Conservation (phyloP, 1,140 invertebrate species). For the Orussus abietinus region DNA sequence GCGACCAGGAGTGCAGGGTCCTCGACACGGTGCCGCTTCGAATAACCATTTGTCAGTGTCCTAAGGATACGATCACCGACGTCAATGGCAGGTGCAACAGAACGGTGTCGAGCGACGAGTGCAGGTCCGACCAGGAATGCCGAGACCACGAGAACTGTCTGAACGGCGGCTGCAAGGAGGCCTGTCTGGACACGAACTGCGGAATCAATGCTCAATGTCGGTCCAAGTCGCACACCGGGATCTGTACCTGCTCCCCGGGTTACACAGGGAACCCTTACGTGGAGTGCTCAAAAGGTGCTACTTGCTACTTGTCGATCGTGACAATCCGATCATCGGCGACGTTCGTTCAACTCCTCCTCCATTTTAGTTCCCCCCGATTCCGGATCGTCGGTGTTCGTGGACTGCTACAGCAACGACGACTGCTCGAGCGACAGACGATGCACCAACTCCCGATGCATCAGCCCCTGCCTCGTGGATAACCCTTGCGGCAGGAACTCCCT, state of each 20-base stretch:
- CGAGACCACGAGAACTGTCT: slow-evolving; percentile 67
- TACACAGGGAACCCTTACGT: slow-evolving; percentile 79
- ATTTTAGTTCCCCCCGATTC: slow-evolving; percentile 53
- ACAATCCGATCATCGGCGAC: neutral
- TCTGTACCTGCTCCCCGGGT: slow-evolving; percentile 73
- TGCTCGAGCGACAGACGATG: slow-evolving; percentile 72
- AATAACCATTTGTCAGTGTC: slow-evolving; percentile 78
- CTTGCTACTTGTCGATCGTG: neutral
- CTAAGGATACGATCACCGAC: slow-evolving; percentile 65
- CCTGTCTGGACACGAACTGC: slow-evolving; percentile 72
- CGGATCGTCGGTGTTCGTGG: slow-evolving; percentile 52
- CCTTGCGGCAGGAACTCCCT: slow-evolving; percentile 73
- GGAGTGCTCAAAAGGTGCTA: slow-evolving; percentile 66
- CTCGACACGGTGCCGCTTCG: slow-evolving; percentile 74
- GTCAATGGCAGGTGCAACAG: slow-evolving; percentile 58
- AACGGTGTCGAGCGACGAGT: slow-evolving; percentile 44
- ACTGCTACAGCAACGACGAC: slow-evolving; percentile 74
- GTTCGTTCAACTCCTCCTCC: neutral
- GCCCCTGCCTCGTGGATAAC: slow-evolving; percentile 67
- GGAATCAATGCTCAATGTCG: slow-evolving; percentile 82
- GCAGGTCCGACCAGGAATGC: slow-evolving; percentile 72
- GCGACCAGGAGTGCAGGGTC: slow-evolving; percentile 73
- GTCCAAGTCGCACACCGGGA: slow-evolving; percentile 67
- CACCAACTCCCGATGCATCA: slow-evolving; percentile 69
- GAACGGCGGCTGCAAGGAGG: slow-evolving; percentile 71